These are phyloP conservation scores for Agonopterix subpropinquella DNA, from an alignment of 2,888 invertebrate species.

Conservation along the genomic window DNA sequence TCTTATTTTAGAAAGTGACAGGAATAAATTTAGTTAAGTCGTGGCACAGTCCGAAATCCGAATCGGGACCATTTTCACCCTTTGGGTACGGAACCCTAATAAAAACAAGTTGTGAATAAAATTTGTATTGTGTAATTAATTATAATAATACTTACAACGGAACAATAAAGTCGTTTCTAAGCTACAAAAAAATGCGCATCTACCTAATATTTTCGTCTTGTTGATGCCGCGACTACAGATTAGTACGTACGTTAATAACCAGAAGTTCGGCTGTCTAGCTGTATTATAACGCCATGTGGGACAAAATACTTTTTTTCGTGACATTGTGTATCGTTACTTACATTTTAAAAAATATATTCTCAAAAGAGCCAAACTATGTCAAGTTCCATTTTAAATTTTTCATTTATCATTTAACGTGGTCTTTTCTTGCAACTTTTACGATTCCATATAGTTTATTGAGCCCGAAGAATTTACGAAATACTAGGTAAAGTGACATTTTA, in stretches of 20 bases:
- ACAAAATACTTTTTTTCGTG: conserved; percentile 29
- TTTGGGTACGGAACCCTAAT: no score
- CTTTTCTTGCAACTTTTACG: conserved; percentile 26
- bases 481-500: conserved; percentile 46
- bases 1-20: no score
- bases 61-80: no score
- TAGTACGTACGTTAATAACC: conserved; percentile 25
- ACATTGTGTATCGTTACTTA: conserved; percentile 30
- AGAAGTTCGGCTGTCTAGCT: conserved; percentile 20
- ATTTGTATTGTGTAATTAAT: no score
- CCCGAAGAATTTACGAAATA: conserved; percentile 51
- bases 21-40: no score
- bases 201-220: no score
- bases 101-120: no score
- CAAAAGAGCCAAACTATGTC: conserved; percentile 35
- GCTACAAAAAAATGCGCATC: no score
- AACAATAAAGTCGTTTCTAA: no score
- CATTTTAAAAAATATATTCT: conserved; percentile 36
- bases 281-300: conserved; percentile 34
- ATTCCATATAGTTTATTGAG: conserved; percentile 48
- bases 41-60: no score
- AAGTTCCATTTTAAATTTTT: conserved; percentile 32
- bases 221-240: conserved; percentile 2
- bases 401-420: conserved; percentile 30
- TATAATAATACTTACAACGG: no score